Evolutionary conservation across 2,888 invertebrate species (phyloP).

Genomic region (Polymixis flavicincta): DNA sequence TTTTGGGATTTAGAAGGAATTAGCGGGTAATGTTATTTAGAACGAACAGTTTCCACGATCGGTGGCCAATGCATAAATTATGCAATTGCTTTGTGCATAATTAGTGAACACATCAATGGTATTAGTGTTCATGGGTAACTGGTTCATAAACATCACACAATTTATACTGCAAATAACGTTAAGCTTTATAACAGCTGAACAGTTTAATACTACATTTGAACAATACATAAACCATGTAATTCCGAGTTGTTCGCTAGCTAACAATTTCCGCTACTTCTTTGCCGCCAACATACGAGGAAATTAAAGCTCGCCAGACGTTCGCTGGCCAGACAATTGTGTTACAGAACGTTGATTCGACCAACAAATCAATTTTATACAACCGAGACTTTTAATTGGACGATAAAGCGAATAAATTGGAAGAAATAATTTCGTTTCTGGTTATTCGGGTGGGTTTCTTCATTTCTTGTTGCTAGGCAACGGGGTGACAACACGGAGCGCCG

Average conservation of each 20-base stretch:
- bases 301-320: slow-evolving; percentile 73
- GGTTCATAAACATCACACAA: slow-evolving; percentile 38
- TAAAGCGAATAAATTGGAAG: slow-evolving; percentile 72
- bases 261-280: slow-evolving; percentile 54
- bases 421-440: slow-evolving; percentile 78
- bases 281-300: slow-evolving; percentile 61
- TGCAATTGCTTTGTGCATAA: slow-evolving; percentile 66
- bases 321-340: slow-evolving; percentile 80
- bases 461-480: slow-evolving; percentile 73
- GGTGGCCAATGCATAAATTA: slow-evolving; percentile 58
- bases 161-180: slow-evolving; percentile 18
- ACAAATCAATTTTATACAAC: slow-evolving; percentile 79
- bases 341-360: slow-evolving; percentile 75
- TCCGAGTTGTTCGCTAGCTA: slow-evolving; percentile 30
- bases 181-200: slow-evolving; percentile 19
- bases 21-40: slow-evolving; percentile 54
- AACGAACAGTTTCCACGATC: slow-evolving; percentile 42
- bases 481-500: slow-evolving; percentile 68
- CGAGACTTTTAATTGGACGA: slow-evolving; percentile 74
- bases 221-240: slow-evolving; percentile 50
- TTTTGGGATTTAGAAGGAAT: slow-evolving; percentile 49
- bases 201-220: slow-evolving; percentile 37
- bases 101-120: slow-evolving; percentile 63
- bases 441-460: slow-evolving; percentile 68
- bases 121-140: slow-evolving; percentile 52